These are phyloP conservation scores for Yponomeuta malinellus DNA, from an alignment of 2,888 invertebrate genomes.

Conservation along the genomic window DNA sequence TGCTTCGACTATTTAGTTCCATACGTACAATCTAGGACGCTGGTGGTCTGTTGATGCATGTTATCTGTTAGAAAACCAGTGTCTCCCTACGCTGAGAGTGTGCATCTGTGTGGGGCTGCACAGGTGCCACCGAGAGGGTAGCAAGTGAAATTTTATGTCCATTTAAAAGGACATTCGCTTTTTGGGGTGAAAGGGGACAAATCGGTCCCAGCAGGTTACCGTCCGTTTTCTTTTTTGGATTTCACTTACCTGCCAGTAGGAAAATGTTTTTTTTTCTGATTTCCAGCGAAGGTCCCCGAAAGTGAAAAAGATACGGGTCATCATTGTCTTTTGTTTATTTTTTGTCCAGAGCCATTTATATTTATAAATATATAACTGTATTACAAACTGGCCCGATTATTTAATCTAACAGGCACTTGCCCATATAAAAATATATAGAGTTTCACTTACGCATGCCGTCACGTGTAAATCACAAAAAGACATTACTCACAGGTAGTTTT, in stretches of 20 bases:
- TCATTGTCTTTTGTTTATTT: background rate
- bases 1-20: background rate
- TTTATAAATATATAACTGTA: too few species aligned
- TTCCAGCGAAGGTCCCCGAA: background rate
- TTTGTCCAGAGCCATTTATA: too few species aligned
- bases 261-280: background rate
- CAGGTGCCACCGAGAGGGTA: constrained; percentile 4
- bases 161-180: constrained; percentile 1
- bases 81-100: constrained; percentile 11
- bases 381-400: too few species aligned
- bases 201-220: background rate
- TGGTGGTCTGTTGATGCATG: constrained; percentile 16
- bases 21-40: constrained; percentile 24
- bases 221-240: background rate
- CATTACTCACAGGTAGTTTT: too few species aligned
- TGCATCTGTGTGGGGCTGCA: constrained; percentile 33
- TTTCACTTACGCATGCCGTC: too few species aligned
- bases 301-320: background rate
- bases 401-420: too few species aligned
- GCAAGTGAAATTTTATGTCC: constrained; percentile 11
- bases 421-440: too few species aligned
- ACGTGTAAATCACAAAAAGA: too few species aligned
- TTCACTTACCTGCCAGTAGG: background rate
- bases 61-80: background rate
- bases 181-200: constrained; percentile 2